Percentiles rank a stretch among this genome's conserved stretches.
Conservation (phyloP, 1,140 invertebrate species). For the Solen grandis region DNA sequence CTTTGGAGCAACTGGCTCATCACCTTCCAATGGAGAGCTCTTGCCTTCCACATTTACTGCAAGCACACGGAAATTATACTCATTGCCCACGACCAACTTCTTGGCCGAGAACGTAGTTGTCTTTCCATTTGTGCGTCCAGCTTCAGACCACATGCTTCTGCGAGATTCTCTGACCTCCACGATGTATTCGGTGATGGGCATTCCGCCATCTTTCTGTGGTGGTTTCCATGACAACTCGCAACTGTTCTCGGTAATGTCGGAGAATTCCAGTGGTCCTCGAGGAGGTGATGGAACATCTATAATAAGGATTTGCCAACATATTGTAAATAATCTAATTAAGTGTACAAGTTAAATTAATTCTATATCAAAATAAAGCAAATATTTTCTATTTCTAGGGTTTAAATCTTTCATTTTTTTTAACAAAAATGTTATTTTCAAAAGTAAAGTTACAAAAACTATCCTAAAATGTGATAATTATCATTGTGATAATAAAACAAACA, state of each 20-base stretch:
- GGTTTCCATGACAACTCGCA: constrained; percentile 93
- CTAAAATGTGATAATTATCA: too few species aligned
- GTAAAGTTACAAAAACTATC: too few species aligned
- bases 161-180: constrained; percentile 94
- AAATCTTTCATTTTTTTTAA: too few species aligned
- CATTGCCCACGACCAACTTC: constrained; percentile 88
- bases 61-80: constrained; percentile 95
- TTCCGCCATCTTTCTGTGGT: constrained; percentile 94
- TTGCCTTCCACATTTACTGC: constrained; percentile 93
- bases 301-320: constrained; percentile 85
- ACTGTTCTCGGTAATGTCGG: constrained; percentile 95
- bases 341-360: constrained; percentile 9
- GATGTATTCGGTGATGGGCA: constrained; percentile 96
- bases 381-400: too few species aligned
- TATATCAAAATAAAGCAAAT: neutral
- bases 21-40: constrained; percentile 89
- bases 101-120: constrained; percentile 84
- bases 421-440: too few species aligned
- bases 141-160: constrained; percentile 87
- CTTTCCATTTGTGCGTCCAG: constrained; percentile 84
- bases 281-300: constrained; percentile 87
- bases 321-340: too few species aligned
- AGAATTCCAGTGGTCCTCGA: constrained; percentile 85
- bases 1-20: constrained; percentile 83
- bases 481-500: too few species aligned